phyloP scores from a whole-genome alignment of 92 coral and sea anemone species.

The Palythoa heliodiscus region DNA sequence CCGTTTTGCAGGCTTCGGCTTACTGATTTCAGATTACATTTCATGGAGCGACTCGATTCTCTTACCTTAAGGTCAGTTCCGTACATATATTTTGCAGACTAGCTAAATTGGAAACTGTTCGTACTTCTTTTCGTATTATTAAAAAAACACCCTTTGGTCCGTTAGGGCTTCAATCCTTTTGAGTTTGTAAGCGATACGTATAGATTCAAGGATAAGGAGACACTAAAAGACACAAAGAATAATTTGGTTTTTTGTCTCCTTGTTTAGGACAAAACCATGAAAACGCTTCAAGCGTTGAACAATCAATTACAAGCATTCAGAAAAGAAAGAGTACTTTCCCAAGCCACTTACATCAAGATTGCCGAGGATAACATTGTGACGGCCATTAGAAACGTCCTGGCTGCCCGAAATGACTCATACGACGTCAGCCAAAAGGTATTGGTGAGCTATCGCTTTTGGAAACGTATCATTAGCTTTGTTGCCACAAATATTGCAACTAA shows the following conservation, averaged over 20 bases:
- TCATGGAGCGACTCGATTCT: no score
- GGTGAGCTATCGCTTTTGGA: neutral
- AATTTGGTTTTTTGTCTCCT: neutral
- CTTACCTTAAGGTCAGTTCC: no score
- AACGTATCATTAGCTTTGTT: neutral
- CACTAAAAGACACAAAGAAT: neutral
- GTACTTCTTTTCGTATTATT: no score
- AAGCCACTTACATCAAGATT: slow-evolving; percentile 25
- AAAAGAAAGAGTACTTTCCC: slow-evolving; percentile 15
- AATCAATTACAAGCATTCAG: slow-evolving; percentile 15
- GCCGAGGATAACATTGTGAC: slow-evolving; percentile 27
- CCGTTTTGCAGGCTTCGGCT: no score
- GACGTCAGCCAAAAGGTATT: neutral
- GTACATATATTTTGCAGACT: no score
- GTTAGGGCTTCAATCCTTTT: no score
- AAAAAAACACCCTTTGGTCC: no score
- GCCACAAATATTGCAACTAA: no score
- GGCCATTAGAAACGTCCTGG: slow-evolving; percentile 1
- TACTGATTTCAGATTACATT: no score
- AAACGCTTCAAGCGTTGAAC: slow-evolving; percentile 1
- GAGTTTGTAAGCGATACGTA: no score
- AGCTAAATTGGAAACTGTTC: no score
- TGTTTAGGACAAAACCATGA: slow-evolving; percentile 18
- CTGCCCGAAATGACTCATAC: neutral
- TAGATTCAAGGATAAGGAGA: neutral